Evolutionary conservation across 2,797 vertebrate genomes (phyloP).

Genomic region (Anguilla marmorata): DNA sequence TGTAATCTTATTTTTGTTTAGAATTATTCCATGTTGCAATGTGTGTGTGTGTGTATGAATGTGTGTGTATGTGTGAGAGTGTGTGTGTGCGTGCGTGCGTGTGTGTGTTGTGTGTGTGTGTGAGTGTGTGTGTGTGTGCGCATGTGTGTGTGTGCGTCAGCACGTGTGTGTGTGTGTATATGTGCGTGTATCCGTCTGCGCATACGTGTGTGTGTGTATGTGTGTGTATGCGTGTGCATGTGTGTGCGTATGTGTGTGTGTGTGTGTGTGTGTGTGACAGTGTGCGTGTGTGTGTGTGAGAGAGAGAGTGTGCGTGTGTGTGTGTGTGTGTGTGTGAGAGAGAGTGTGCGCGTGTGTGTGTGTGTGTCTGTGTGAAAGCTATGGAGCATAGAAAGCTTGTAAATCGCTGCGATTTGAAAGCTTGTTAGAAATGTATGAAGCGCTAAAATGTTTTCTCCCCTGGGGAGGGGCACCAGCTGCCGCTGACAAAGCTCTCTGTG

Average conservation of each 20-base stretch:
- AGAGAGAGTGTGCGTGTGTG: not conserved
- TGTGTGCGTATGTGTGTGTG: not conserved
- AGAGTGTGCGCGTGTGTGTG: not conserved
- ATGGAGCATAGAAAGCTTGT: conserved; percentile 78
- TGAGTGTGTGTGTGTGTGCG: conserved; percentile 20
- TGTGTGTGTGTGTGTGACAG: not conserved
- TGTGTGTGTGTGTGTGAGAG: not conserved
- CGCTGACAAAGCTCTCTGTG: conserved; percentile 71
- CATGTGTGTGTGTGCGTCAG: not conserved
- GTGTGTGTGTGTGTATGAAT: too few relatives aligned
- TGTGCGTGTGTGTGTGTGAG: too few relatives aligned
- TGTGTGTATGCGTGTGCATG: not conserved
- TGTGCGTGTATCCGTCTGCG: conserved; percentile 39
- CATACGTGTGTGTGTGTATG: conserved; percentile 24
- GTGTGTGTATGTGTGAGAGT: too few relatives aligned
- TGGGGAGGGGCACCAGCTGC: conserved; percentile 88
- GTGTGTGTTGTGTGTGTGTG: conserved; percentile 26
- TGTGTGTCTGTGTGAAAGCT: conserved; percentile 54
- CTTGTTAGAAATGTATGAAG: conserved; percentile 99
- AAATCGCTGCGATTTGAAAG: conserved; percentile 91
- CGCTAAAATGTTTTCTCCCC: conserved; percentile 97
- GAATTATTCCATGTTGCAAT: too few relatives aligned
- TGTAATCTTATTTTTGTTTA: too few relatives aligned
- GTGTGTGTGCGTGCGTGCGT: not conserved
- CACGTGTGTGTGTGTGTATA: conserved; percentile 22